Evolutionary conservation across 2,113 vertebrate genomes (phyloP), one percentile per base, ranked within the genome.

Genomic region (Siphamia tubifer): DNA sequence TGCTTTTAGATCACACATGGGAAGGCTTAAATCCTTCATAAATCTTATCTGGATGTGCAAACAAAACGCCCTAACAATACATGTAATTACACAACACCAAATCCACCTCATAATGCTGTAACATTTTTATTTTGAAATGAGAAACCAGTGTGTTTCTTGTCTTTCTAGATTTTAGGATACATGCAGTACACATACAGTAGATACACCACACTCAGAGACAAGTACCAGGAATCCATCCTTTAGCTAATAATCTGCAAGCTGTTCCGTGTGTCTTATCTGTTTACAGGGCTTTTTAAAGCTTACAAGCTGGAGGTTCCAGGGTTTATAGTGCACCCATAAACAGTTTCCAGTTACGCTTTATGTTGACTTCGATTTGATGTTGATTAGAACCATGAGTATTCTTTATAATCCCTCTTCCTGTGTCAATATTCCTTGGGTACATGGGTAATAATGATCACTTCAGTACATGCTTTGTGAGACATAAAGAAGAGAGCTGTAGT

Each of bases 321-420:
- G 61, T 84, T 84, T 73, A 79, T 28, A 36, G 31, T 23, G 13
- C 30, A 10, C 40, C 35, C 25, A 60, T 85, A 62, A 85, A 84
- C 62, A 61, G 24, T 69, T 77, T 65, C 38, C 56, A 62, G 8
- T 56, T 49, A 51, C 7, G 9, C 28, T 62, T 78, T 52, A 44
- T 42, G 48, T 43, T 45, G 11, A 61, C 10, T 49, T 39, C 19
- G 52, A 55, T 19, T 0, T 70, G 35, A 73, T 68, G 35, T 30
- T 56, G 55, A 78, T 72, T 54, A 31, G 17, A 44, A 48, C 55
- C 73, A 73, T 58, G 56, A 55, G 57, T 12, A 3, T 43, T 44
- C 24, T 64, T 28, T 53, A 35, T 63, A 53, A 42, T 61, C 10
- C 16, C 21, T 16, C 40, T 47, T 79, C 28, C n/a, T 47, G 2